Base-by-base conservation (phyloP, 1,140 invertebrate genomes). In the Phocides pigmalion region DNA sequence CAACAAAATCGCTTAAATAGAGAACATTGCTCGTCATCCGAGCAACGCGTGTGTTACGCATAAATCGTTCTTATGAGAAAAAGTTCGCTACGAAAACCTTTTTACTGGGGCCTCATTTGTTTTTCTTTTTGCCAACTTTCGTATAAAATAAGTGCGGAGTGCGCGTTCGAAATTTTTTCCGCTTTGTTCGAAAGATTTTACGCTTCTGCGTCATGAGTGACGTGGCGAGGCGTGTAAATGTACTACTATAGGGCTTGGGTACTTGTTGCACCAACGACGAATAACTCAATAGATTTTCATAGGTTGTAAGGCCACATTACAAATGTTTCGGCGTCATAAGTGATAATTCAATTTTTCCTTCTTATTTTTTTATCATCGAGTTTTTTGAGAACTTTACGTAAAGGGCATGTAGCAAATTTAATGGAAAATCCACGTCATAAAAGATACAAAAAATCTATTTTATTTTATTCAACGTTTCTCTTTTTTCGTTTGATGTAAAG, bases 61-160 rank as follows among this genome's bases (percentile, higher is more conserved):
- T 65, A 74, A 70, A 74, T 70, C 64, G 59, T 63, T 70, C 62
- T 68, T 66, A 73, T 66, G 59, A 71, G 66, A 70, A 63, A 68
- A 68, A 74, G 47, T 71, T 68, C 53, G 59, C 37, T 37, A 64
- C 61, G 70, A 50, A 62, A 74, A 68, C 69, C 68, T 74, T 74
- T 74, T 74, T 71, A 70, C 63, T 46, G 50, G 54, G 62, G 35
- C 58, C 72, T 67, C 68, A 66, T 74, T 74, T 67, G 65, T 74
- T 74, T 73, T 73, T 68, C 65, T 65, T 74, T 61, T 70, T 66
- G 39, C 63, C 49, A 71, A 74, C 58, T 74, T 74, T 63, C 68
- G 59, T 68, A 68, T 61, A 61, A 61, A 61, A 61, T 61, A 61
- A 61, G 25, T 61, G 44, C 44, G 56, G 56, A 49, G 56, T 37